These are phyloP conservation scores for Hypomecis punctinalis DNA, from an alignment of 2,888 invertebrate species.

Conservation along the genomic window DNA sequence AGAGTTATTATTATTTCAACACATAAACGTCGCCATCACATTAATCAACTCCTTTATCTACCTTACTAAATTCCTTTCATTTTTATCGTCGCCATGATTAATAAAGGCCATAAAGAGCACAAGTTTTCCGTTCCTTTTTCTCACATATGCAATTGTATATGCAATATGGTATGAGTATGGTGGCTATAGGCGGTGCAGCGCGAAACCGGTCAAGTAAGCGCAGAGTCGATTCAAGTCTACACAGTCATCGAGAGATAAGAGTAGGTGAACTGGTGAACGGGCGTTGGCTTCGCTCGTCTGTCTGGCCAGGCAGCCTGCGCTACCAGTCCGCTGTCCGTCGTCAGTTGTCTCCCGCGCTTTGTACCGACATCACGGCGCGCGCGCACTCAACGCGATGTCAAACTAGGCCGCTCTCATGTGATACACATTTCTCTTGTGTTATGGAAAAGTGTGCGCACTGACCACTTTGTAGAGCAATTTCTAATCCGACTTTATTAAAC, in stretches of 20 bases:
- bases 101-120: slow-evolving; percentile 45
- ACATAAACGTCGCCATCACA: slow-evolving; percentile 26
- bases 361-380: slow-evolving; percentile 69
- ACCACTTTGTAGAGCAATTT: slow-evolving; percentile 56
- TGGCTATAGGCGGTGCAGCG: slow-evolving; percentile 50
- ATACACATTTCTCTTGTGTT: slow-evolving; percentile 67
- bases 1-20: slow-evolving; percentile 26
- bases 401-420: slow-evolving; percentile 73
- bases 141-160: slow-evolving; percentile 43
- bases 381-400: slow-evolving; percentile 59
- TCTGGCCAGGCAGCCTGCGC: slow-evolving; percentile 45
- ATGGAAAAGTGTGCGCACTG: slow-evolving; percentile 69
- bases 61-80: slow-evolving; percentile 44
- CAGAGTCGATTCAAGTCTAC: slow-evolving; percentile 53
- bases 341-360: slow-evolving; percentile 76
- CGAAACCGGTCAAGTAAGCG: slow-evolving; percentile 68
- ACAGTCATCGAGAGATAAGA: slow-evolving; percentile 77
- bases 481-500: slow-evolving; percentile 48
- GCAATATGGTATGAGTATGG: slow-evolving; percentile 45
- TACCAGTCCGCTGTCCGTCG: slow-evolving; percentile 7
- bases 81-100: slow-evolving; percentile 46
- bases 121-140: slow-evolving; percentile 48
- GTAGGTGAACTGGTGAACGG: slow-evolving; percentile 80
- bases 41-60: slow-evolving; percentile 48
- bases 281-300: slow-evolving; percentile 72